Evolutionary conservation across 2,888 invertebrate genomes (phyloP).

Genomic region (Zootermopsis nevadensis): DNA sequence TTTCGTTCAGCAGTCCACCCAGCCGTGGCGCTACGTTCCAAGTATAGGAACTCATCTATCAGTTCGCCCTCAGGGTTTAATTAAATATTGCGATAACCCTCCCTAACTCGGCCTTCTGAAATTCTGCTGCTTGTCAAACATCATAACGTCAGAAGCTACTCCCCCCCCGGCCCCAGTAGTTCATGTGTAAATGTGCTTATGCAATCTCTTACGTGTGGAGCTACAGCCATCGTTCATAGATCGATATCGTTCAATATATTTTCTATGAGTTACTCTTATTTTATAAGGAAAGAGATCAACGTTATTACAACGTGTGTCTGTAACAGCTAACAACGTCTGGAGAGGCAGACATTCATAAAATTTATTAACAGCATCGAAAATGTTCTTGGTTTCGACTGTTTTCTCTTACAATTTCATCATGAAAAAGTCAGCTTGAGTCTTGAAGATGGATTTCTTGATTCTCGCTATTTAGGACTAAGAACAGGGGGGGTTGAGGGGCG

Average conservation of each 20-base stretch:
- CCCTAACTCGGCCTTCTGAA: conserved; percentile 32
- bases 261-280: too few relatives aligned
- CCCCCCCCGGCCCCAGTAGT: background rate
- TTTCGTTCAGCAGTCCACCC: background rate
- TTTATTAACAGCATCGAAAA: too few relatives aligned
- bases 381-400: too few relatives aligned
- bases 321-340: too few relatives aligned
- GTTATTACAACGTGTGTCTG: too few relatives aligned
- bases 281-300: too few relatives aligned
- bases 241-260: too few relatives aligned
- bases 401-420: too few relatives aligned
- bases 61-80: conserved; percentile 52
- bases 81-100: conserved; percentile 59
- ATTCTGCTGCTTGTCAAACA: conserved; percentile 37
- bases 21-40: conserved; percentile 25
- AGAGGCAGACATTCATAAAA: too few relatives aligned
- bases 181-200: too few relatives aligned
- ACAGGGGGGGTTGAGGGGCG: background rate
- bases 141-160: background rate
- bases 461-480: background rate
- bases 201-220: too few relatives aligned
- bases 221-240: too few relatives aligned
- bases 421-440: background rate
- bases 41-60: conserved; percentile 53
- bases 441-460: background rate